phyloP scores from a whole-genome alignment of 35 echinoderm and acorn worm genomes.

The Heliocidaris tuberculata region DNA sequence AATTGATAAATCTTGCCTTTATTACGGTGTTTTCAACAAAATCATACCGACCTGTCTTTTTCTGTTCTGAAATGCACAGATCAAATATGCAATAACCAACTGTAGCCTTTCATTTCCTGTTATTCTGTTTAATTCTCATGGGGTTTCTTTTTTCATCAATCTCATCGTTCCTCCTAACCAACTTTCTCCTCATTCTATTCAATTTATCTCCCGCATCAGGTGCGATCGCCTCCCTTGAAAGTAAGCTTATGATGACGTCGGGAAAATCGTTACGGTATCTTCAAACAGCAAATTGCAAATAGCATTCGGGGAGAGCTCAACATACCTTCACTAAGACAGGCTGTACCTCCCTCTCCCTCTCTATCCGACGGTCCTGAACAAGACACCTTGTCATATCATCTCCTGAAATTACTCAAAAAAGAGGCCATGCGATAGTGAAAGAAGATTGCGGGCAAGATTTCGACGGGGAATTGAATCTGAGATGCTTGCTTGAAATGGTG shows the following conservation, averaged over 20 bases:
- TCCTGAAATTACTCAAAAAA: constrained; percentile 12
- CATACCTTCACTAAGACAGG: neutral
- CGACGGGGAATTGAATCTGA: neutral
- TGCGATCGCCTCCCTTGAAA: neutral
- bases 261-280: constrained; percentile 2
- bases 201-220: neutral
- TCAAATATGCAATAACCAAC: neutral
- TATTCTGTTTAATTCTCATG: neutral
- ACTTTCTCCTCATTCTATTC: neutral
- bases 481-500: constrained; percentile 9
- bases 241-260: neutral
- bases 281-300: neutral
- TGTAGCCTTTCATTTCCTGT: neutral
- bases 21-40: too few species aligned
- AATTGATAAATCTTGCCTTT: too few species aligned
- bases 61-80: neutral
- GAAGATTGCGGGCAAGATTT: constrained; percentile 9
- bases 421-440: neutral
- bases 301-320: neutral
- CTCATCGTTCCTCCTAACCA: neutral
- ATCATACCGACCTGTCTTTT: neutral
- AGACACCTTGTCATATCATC: constrained; percentile 10
- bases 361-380: neutral
- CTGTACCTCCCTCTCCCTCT: neutral
- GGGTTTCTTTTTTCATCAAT: neutral